Evolutionary conservation across 2,797 vertebrate genomes (phyloP).

Genomic region (Arremon brunneinucha): DNA sequence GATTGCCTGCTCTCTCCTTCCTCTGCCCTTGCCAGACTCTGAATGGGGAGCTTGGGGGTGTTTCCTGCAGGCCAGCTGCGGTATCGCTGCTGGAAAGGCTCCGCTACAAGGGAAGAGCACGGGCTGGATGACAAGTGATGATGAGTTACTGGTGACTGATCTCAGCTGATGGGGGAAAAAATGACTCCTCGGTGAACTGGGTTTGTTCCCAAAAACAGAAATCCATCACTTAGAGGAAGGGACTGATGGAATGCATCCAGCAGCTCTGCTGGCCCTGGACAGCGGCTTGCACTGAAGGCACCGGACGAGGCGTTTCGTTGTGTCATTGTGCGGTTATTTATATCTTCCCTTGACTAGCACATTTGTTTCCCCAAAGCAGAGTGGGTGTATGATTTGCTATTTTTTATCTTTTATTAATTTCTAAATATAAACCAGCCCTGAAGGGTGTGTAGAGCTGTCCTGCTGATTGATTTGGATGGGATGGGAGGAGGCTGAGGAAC

Average conservation of each 20-base stretch:
- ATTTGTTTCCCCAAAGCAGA: slow-evolving; percentile 40
- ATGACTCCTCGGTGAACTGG: not conserved
- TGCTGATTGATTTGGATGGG: slow-evolving; percentile 56
- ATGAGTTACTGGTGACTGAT: slow-evolving; percentile 2
- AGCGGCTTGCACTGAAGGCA: not conserved
- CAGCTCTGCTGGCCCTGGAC: not conserved
- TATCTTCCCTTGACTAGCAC: slow-evolving; percentile 39
- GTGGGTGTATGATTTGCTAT: slow-evolving; percentile 31
- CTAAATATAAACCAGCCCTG: slow-evolving; percentile 52
- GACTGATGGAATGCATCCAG: not conserved
- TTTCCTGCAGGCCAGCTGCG: slow-evolving; percentile 18
- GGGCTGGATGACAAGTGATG: not conserved
- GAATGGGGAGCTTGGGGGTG: not conserved
- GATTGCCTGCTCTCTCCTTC: not conserved
- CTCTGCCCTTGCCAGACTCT: not conserved
- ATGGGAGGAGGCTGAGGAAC: slow-evolving; percentile 20
- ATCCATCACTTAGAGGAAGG: not conserved
- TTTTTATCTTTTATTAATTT: slow-evolving; percentile 58
- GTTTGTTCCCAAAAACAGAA: not conserved
- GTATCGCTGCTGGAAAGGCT: not conserved
- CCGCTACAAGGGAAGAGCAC: not conserved
- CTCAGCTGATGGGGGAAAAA: slow-evolving; percentile 23
- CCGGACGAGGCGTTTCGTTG: not conserved
- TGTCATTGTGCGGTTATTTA: slow-evolving; percentile 33
- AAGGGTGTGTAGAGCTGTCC: slow-evolving; percentile 21